Evolutionary conservation across 2,888 invertebrate species (phyloP).

Genomic region (Toxonevra muliebris): DNA sequence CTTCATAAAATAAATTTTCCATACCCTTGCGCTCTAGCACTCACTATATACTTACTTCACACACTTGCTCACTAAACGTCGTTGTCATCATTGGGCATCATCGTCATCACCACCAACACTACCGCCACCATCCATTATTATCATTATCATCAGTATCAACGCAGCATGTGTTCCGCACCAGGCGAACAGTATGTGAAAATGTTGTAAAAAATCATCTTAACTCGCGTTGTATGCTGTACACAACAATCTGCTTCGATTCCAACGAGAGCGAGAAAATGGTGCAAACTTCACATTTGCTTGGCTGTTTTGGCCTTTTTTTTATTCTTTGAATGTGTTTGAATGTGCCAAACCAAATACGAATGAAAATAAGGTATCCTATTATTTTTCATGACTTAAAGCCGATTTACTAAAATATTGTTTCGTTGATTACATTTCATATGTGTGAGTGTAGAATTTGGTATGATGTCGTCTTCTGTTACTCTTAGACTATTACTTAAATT

Average conservation of each 20-base stretch:
- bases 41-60: no score
- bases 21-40: no score
- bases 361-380: conserved; percentile 43
- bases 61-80: not conserved
- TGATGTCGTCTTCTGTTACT: conserved; percentile 21
- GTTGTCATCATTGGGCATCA: conserved; percentile 8
- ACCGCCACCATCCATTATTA: conserved; percentile 6
- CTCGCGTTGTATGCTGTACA: conserved; percentile 32
- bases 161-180: conserved; percentile 62
- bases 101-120: conserved; percentile 12
- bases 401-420: conserved; percentile 64
- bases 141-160: conserved; percentile 9
- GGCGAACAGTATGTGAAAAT: conserved; percentile 48
- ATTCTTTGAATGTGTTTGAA: not conserved
- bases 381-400: conserved; percentile 63
- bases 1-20: conserved; percentile 13
- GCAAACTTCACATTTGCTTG: not conserved
- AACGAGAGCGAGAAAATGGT: conserved; percentile 19
- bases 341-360: not conserved
- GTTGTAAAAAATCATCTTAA: conserved; percentile 44
- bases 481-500: conserved; percentile 25
- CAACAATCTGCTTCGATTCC: conserved; percentile 39
- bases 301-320: not conserved
- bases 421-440: conserved; percentile 33
- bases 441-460: not conserved